These are phyloP conservation scores for Drosophila lacteicornis DNA, from an alignment of 1,140 invertebrate species.

Conservation along the genomic window DNA sequence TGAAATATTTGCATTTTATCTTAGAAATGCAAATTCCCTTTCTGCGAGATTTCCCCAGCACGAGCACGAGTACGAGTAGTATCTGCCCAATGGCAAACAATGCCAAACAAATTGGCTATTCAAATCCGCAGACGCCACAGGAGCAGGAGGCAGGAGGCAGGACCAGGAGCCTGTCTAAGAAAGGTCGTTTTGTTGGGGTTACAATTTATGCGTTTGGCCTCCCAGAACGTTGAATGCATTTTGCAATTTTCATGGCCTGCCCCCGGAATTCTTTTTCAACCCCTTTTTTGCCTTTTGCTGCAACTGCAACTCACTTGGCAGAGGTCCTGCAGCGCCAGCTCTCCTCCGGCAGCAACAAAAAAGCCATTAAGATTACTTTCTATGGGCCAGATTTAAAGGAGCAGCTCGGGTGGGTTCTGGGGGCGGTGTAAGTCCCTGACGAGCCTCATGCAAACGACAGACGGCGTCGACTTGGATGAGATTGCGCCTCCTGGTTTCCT, in stretches of 20 bases:
- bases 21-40: constrained; percentile 77
- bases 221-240: constrained; percentile 74
- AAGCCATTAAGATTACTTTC: constrained; percentile 83
- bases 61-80: constrained; percentile 22
- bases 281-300: constrained; percentile 39
- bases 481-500: constrained; percentile 23
- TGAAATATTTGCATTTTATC: constrained; percentile 84
- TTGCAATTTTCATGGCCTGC: constrained; percentile 79
- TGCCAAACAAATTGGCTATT: constrained; percentile 83
- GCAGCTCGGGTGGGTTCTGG: not conserved
- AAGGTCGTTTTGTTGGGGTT: constrained; percentile 40
- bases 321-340: constrained; percentile 17
- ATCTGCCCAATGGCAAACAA: constrained; percentile 72
- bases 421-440: constrained; percentile 18
- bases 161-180: constrained; percentile 25
- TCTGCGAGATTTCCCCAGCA: constrained; percentile 32
- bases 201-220: constrained; percentile 78
- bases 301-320: constrained; percentile 47
- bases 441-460: constrained; percentile 49
- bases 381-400: constrained; percentile 64
- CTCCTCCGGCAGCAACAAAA: constrained; percentile 56
- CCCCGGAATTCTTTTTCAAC: constrained; percentile 20
- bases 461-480: constrained; percentile 27
- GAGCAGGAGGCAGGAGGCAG: constrained; percentile 19
- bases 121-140: constrained; percentile 75